Base-by-base conservation (phyloP, 1,140 invertebrate genomes). In the Aphis gossypii region DNA sequence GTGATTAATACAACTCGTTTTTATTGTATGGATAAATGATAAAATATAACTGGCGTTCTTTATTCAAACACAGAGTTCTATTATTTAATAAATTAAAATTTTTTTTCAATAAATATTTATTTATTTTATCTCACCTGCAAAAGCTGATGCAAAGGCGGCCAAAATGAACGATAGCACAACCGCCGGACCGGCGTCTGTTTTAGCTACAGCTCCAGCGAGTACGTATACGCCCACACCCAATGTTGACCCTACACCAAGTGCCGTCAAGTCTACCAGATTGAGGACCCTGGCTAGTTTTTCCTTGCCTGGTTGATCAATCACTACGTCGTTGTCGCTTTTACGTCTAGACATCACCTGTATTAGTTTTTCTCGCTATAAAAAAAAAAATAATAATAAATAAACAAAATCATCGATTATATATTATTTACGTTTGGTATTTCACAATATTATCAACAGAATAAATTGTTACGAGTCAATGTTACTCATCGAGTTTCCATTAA, bases 171-270 rank as follows among this genome's bases (percentile, higher is more conserved):
- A 98, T 20, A 99, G 94, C 41, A 97, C 97, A 14, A 99, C 98
- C 6, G 98, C 97, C 0, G 98, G 98, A 0, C 98, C 98, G 1
- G 98, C 97, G 1, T 97, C 97, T 48, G 97, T 96, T 95, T 97
- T 97, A 25, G 98, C 98, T 1, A 99, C 98, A 91, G 97, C 96
- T 30, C 98, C 98, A 8, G 98, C 98, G 46, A 99, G 95, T 6
- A 99, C 98, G 95, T 99, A 99, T 21, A 99, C 98, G 1, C 98
- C 98, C 38, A 99, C 96, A 1, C 98, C 98, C 2, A 99, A 96
- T 0, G 98, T 99, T 94, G 97, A 97, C 20, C 98, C 98, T 46
- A 99, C 97, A 1, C 98, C 98, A 11, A 99, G 95, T 0, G 97
- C 97, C 0, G 97, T 98, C 23, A 99, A 95, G 95, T 99, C 98